Percentiles rank a stretch among this genome's conserved stretches.
phyloP scores from a whole-genome alignment of 2,113 vertebrate species.

The Muntiacus reevesi region DNA sequence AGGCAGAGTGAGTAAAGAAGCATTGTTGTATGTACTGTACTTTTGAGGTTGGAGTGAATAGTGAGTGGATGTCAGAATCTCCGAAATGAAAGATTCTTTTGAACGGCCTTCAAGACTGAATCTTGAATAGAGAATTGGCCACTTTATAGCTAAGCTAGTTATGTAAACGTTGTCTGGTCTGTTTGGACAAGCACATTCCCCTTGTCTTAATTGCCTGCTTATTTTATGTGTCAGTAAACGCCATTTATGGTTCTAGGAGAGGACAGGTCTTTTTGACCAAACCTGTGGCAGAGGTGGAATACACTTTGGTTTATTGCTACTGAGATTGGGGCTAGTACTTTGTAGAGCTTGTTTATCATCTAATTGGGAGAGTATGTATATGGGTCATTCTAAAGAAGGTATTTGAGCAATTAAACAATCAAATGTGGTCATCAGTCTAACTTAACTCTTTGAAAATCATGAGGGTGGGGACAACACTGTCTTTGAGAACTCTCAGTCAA shows the following conservation, averaged over 20 bases:
- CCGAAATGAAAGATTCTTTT: neutral
- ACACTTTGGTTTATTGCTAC: neutral
- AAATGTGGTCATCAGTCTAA: neutral
- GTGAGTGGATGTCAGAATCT: slow-evolving; percentile 3
- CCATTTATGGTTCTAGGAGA: neutral
- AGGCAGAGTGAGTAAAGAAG: neutral
- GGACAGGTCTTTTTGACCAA: neutral
- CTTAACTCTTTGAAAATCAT: neutral
- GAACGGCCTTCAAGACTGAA: neutral
- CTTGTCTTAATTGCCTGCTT: slow-evolving; percentile 14
- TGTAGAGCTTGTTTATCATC: neutral
- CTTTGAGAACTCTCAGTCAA: neutral
- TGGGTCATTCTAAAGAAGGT: neutral
- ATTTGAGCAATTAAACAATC: neutral
- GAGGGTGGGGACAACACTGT: neutral
- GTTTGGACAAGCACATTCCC: neutral
- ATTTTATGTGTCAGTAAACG: neutral
- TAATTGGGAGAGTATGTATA: neutral
- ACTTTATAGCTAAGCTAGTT: neutral
- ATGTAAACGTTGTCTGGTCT: neutral
- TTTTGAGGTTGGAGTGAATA: neutral
- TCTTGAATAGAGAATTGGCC: neutral
- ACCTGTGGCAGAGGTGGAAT: neutral
- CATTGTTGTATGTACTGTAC: neutral
- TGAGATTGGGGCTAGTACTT: neutral